Evolutionary conservation across 2,113 vertebrate genomes (phyloP), one percentile per base, ranked within the genome.

Genomic region (Myxocyprinus asiaticus): DNA sequence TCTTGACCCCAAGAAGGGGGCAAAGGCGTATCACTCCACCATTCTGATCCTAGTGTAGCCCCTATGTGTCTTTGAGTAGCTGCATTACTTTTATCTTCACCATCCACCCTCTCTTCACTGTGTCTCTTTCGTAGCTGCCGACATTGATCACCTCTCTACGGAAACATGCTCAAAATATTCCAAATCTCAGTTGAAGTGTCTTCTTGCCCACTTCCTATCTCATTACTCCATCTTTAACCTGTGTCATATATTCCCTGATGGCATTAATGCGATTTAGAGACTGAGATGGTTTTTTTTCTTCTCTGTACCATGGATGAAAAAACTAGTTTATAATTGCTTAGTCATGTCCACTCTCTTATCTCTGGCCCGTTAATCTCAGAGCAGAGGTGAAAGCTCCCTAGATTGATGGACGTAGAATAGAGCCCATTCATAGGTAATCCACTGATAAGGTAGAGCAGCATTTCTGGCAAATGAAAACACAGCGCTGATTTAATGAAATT

Each of bases 401-500:
- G 67, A 86, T 73, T 81, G 83, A 83, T 77, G 66, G 81, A 51
- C 45, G 58, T 61, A 44, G 73, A 81, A 82, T 44, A 80, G 70
- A 50, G 69, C 44, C 10, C 66, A 82, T 77, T 78, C 81, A 62
- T 58, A 84, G 58, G 62, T 74, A 70, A 73, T 77, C 67, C 58
- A 65, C 67, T 69, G 83, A 85, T 85, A 86, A 85, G 83, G 67
- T 59, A 53, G 70, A 61, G 83, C 76, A 14, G 78, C 70, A 33
- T 84, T 80, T 81, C 77, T 67, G 51, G 63, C 64, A 79, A 78
- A 83, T 83, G 70, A 82, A 82, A 81, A 84, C 79, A 84, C 59
- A 59, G 72, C 44, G 65, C 76, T 58, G 67, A 77, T 86, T 83
- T 86, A 86, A 86, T 77, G 82, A 77, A 82, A 83, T 81, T 77